Evolutionary conservation across 2,888 invertebrate species (phyloP).

Genomic region (Brachyopa scutellaris): DNA sequence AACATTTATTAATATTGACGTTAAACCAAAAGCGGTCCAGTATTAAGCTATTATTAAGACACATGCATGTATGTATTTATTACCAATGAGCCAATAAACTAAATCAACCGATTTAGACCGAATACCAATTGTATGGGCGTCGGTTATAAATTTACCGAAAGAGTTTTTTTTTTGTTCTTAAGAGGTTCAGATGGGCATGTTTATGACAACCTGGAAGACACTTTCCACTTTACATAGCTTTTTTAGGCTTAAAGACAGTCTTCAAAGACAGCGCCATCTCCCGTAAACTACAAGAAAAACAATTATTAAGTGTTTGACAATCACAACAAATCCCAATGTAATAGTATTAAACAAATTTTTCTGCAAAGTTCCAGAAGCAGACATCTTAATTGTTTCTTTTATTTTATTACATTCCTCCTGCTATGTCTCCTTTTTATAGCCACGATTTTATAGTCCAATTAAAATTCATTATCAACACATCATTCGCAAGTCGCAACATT

Average conservation of each 20-base stretch:
- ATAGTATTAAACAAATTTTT: too few species aligned
- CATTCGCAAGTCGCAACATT: conserved; percentile 48
- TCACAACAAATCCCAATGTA: too few species aligned
- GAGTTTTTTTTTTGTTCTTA: background rate
- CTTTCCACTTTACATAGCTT: too few species aligned
- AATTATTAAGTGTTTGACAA: too few species aligned
- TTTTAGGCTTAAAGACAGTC: too few species aligned
- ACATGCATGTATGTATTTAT: conserved; percentile 31
- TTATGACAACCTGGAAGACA: too few species aligned
- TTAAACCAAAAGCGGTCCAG: conserved; percentile 5
- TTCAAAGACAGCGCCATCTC: too few species aligned
- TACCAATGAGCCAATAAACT: conserved; percentile 22
- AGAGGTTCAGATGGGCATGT: background rate
- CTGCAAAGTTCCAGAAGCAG: too few species aligned
- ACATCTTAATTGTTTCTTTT: too few species aligned
- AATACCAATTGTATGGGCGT: background rate
- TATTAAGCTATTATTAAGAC: conserved; percentile 32
- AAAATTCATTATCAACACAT: conserved; percentile 63
- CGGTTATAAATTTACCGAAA: too few species aligned
- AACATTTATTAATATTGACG: conserved; percentile 16
- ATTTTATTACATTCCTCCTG: conserved; percentile 6
- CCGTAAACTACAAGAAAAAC: too few species aligned
- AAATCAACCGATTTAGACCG: conserved; percentile 13
- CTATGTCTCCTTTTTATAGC: conserved; percentile 33
- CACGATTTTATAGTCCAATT: conserved; percentile 44